Percentiles rank a stretch among this genome's conserved stretches.
Evolutionary conservation across 2,113 vertebrate genomes (phyloP).

Genomic region (Trogon melanurus): DNA sequence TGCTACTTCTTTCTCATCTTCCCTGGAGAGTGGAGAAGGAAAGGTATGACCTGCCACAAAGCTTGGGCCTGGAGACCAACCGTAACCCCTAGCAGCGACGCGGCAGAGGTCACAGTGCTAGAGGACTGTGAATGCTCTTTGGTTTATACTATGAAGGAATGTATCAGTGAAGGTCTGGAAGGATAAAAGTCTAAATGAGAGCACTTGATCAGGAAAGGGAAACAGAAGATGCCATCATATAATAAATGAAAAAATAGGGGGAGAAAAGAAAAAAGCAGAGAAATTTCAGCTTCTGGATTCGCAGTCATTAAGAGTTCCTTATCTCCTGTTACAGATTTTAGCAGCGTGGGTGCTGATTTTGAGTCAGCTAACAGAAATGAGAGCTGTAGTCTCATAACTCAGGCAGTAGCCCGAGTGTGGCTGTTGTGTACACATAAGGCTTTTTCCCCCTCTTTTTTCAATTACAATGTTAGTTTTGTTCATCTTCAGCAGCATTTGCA

Average conservation of each 20-base stretch:
- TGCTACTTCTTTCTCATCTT: not conserved
- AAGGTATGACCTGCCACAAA: not conserved
- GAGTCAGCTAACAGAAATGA: not conserved
- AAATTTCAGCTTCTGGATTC: not conserved
- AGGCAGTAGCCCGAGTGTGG: not conserved
- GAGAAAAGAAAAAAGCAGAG: not conserved
- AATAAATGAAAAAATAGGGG: not conserved
- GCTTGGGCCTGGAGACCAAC: not conserved
- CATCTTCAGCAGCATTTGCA: not conserved
- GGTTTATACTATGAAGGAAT: not conserved
- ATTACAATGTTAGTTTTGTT: not conserved
- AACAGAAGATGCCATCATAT: not conserved
- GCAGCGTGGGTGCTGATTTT: not conserved
- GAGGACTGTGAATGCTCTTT: not conserved
- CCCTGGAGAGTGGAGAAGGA: not conserved
- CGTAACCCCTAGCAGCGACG: not conserved
- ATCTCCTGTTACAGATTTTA: not conserved
- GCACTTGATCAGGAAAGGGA: not conserved
- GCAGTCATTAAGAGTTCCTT: not conserved
- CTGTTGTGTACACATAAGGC: not conserved
- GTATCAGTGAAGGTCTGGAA: not conserved
- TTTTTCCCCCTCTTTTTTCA: not conserved
- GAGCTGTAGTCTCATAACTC: not conserved
- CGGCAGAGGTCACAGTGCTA: not conserved
- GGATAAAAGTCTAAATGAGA: not conserved